Evolutionary conservation across 2,797 vertebrate species (phyloP), one percentile per base, ranked within the genome.

Genomic region (Neosilurus hyrtlii): DNA sequence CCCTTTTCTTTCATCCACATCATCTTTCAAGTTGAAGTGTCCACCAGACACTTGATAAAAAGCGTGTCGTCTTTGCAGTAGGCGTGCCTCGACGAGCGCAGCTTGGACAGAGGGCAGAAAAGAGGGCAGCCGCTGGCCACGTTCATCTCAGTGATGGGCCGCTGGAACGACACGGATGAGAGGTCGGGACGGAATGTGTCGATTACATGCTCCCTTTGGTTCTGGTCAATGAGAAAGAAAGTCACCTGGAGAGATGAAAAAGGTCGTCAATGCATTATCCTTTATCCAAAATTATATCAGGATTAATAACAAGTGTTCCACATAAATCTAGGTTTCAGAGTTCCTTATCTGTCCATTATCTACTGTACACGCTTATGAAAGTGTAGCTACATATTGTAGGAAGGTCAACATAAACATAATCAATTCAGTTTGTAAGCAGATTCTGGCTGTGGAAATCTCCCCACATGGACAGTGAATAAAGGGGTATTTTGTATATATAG

Each of bases 151-250:
- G 79, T 90, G 75, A 93, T 87, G 0, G 96, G 96, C 49, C 94
- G 91, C 89, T 96, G 95, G 83, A 96, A 96, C 0, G 96, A 96
- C 0, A 90, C 89, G 0, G 95, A 96, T 0, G 73, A 74, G 24
- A 94, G 88, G 83, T 96, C 96, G 0, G 96, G 95, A 24, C 94
- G 93, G 86, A 96, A 96, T 0, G 94, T 94, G 0, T 95, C 95
- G 0, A 95, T 92, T 4, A 95, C 54, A 0, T 95, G 94, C 5
- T 96, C 95, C 12, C 92, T 93, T 82, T 95, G 94, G 63, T 95
- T 95, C 82, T 96, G 96, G 89, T 96, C 95, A 0, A 96, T 91
- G 62, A 96, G 86, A 91, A 95, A 95, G 81, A 96, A 96, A 0
- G 96, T 96, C 78, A 96, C 95, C 96, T 96, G 91, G 0, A 70